Evolutionary conservation across 2,797 vertebrate species (phyloP).

Genomic region (Pseudochirops cupreus): DNA sequence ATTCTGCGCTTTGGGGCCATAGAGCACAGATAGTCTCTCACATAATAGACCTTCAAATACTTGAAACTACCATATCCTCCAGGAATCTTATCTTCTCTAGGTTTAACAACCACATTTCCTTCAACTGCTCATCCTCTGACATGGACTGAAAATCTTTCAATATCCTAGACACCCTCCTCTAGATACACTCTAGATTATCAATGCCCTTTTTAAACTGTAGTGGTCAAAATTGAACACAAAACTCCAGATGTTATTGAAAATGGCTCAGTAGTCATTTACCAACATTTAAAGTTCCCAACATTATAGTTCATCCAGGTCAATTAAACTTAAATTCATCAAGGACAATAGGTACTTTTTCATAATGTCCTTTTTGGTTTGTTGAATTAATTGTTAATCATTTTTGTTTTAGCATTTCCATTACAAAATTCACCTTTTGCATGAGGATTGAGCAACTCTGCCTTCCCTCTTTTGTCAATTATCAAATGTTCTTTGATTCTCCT

Average conservation of each 20-base stretch:
- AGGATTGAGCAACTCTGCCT: neutral
- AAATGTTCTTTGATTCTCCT: neutral
- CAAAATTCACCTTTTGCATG: neutral
- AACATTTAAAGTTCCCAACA: neutral
- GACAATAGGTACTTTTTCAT: neutral
- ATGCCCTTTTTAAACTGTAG: neutral
- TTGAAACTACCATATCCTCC: neutral
- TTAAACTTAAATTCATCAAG: neutral
- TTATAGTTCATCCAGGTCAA: neutral
- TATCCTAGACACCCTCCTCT: neutral
- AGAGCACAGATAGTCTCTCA: neutral
- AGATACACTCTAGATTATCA: neutral
- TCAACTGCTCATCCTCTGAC: neutral
- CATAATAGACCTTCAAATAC: neutral
- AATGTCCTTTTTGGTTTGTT: neutral
- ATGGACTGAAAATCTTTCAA: neutral
- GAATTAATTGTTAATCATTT: neutral
- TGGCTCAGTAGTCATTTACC: neutral
- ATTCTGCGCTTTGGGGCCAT: neutral
- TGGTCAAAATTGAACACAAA: neutral
- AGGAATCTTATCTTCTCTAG: neutral
- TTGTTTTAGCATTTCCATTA: neutral
- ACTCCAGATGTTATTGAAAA: neutral
- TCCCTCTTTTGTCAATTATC: neutral
- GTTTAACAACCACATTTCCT: neutral